Evolutionary conservation across 2,113 vertebrate species (phyloP).

Genomic region (Rhea americana): DNA sequence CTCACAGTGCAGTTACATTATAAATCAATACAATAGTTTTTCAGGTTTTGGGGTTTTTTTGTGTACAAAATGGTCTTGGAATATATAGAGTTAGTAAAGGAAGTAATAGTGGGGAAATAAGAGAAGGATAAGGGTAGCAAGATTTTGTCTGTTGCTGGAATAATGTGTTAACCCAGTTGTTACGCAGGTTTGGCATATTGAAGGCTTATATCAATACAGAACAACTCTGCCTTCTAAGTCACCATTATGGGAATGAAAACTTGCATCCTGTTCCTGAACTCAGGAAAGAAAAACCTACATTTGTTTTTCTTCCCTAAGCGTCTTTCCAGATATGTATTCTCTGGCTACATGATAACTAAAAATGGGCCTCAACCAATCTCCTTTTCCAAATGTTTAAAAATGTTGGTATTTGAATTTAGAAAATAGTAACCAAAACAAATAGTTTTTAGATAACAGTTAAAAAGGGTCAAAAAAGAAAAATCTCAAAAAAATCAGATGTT

Average conservation of each 20-base stretch:
- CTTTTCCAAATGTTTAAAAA: neutral
- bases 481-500: neutral
- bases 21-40: neutral
- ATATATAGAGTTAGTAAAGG: neutral
- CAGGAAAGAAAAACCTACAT: neutral
- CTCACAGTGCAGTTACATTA: neutral
- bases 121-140: neutral
- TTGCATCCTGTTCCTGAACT: neutral
- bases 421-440: neutral
- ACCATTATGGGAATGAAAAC: neutral
- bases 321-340: constrained; percentile 11
- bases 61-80: neutral
- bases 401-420: neutral
- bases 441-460: neutral
- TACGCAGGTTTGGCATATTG: neutral
- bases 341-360: neutral
- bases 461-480: neutral
- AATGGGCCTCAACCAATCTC: neutral
- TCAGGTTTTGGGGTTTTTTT: neutral
- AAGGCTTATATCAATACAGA: neutral
- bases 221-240: neutral
- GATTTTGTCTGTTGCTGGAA: neutral
- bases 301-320: constrained; percentile 8
- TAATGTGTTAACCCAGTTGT: neutral
- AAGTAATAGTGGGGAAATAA: neutral